Base-by-base conservation (phyloP, 2,888 invertebrate genomes). In the Mellilla xanthometata region DNA sequence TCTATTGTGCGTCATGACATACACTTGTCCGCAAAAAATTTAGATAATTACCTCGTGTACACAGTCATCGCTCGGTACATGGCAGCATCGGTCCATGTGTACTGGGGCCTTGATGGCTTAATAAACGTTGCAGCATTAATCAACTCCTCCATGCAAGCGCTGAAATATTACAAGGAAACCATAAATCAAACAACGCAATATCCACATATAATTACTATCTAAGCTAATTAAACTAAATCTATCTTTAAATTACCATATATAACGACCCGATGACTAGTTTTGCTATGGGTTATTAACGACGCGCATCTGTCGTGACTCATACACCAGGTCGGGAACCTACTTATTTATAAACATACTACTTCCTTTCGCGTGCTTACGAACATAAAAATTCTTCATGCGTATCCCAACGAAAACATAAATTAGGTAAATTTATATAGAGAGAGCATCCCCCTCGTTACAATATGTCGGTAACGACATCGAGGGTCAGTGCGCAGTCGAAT, bases 381-480 rank as follows among this genome's bases (percentile, higher is more conserved):
- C 85, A 88, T 88, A 87, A 88, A 89, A 88, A 72, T 82, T 85
- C 69, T 77, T 81, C 85, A 76, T 87, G 87, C 84, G 84, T 87
- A 85, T 80, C 81, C 80, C 73, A 78, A 85, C 80, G 74, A 81
- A 84, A 85, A 82, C 86, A 86, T 88, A 88, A 89, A 87, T 88
- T 87, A 84, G 77, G 80, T 78, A 80, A 86, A 89, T 84, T 84
- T 82, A 87, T 82, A 82, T 80, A 79, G 73, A 82, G 78, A 83
- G 80, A 80, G 72, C 79, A 85, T 87, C 87, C 88, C 83, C 89
- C 83, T 81, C 72, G 72, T 77, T 80, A 82, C 87, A 86, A 84
- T 88, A 88, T 87, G 88, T 82, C 76, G 68, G 76, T 79, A 84
- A 81, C 76, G 80, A 76, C 69, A 71, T 62, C 71, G 81, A 76